These are phyloP conservation scores for Eupithecia exiguata DNA, from an alignment of 2,888 invertebrate genomes.

Conservation along the genomic window DNA sequence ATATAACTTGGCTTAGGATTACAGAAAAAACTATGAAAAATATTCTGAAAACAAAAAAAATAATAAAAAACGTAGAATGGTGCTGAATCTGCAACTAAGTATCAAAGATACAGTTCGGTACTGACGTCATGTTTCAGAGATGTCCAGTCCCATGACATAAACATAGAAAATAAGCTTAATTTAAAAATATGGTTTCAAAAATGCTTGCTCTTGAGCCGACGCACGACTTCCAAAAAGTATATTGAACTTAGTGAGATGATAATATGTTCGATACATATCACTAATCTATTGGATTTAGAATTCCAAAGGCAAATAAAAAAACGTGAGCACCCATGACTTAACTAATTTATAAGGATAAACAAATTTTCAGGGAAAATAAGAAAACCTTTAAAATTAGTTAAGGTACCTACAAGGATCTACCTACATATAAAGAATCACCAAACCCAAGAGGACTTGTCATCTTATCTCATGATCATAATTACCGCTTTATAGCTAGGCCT, in stretches of 20 bases:
- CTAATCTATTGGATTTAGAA: constrained; percentile 10
- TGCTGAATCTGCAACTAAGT: not conserved
- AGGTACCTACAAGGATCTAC: too few species aligned
- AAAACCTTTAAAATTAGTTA: not conserved
- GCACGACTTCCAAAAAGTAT: constrained; percentile 9
- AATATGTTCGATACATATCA: constrained; percentile 14
- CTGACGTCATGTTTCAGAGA: not conserved
- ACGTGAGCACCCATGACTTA: not conserved
- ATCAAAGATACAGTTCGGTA: not conserved
- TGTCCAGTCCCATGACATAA: not conserved
- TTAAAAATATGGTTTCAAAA: not conserved
- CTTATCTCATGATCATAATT: too few species aligned
- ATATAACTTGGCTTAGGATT: not conserved
- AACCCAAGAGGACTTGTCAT: too few species aligned
- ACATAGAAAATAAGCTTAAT: not conserved
- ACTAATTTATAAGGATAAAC: not conserved
- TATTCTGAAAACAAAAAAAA: constrained; percentile 17
- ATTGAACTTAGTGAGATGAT: constrained; percentile 4
- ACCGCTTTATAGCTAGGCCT: too few species aligned
- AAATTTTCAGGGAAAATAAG: not conserved
- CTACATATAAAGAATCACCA: too few species aligned
- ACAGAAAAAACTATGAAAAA: not conserved
- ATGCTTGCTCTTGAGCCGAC: not conserved
- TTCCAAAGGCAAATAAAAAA: constrained; percentile 4
- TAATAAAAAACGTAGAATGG: not conserved